These are phyloP conservation scores for Rhabdomys dilectus DNA, from an alignment of 2,113 vertebrate genomes.

Conservation along the genomic window DNA sequence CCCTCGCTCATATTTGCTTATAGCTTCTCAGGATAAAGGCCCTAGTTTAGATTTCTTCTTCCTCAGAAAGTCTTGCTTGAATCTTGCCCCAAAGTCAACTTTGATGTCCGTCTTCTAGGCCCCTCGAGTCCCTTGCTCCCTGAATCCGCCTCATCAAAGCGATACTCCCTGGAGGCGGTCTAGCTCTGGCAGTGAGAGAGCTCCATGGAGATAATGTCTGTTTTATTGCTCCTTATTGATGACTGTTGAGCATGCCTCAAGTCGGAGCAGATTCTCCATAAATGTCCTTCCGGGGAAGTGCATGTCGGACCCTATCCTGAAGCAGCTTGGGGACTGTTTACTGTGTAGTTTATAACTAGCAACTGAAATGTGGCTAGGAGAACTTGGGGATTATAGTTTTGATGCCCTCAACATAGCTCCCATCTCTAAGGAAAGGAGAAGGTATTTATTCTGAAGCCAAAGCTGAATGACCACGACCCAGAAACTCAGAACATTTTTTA, in stretches of 20 bases:
- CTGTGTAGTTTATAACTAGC: neutral
- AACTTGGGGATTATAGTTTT: neutral
- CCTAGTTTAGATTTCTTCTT: neutral
- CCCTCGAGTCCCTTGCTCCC: neutral
- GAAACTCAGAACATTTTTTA: neutral
- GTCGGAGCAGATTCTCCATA: neutral
- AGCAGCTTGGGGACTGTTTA: neutral
- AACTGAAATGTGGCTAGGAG: neutral
- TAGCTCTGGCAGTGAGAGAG: neutral
- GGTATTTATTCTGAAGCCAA: neutral
- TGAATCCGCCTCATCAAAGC: neutral
- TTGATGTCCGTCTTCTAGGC: neutral
- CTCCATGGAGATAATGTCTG: neutral
- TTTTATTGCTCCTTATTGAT: neutral
- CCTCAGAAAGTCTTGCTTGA: neutral
- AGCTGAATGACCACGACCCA: neutral
- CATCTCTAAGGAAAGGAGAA: too few species aligned
- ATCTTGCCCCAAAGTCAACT: neutral
- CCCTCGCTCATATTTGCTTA: neutral
- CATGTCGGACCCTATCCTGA: neutral
- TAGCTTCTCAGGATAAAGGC: neutral
- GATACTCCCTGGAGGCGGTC: neutral
- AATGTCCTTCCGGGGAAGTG: constrained; percentile 9
- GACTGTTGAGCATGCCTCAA: neutral
- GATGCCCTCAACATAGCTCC: neutral